Percentiles rank a stretch among this genome's conserved stretches.
Evolutionary conservation across 2,888 invertebrate genomes (phyloP).

Genomic region (Nowickia ferox): DNA sequence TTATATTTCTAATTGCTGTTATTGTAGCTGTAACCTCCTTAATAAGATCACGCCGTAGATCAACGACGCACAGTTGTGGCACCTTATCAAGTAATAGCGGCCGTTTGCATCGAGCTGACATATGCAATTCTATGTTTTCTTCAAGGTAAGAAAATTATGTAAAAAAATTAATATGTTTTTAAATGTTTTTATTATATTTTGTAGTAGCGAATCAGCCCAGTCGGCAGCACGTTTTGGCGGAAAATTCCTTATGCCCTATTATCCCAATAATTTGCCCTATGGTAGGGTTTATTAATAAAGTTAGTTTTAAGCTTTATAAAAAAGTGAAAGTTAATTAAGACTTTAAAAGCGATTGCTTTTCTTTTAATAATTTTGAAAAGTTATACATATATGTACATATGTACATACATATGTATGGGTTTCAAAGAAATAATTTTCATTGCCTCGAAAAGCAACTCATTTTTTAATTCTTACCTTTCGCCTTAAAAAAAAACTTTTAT

Average conservation of each 20-base stretch:
- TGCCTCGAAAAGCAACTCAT: not conserved
- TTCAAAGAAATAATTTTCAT: not conserved
- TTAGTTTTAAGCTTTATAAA: not conserved
- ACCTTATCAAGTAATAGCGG: slow-evolving; percentile 75
- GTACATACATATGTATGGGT: not conserved
- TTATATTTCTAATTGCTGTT: slow-evolving; percentile 89
- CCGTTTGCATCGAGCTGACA: slow-evolving; percentile 77
- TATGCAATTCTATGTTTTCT: slow-evolving; percentile 82
- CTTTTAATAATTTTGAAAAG: not conserved
- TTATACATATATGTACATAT: not conserved
- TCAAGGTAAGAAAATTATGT: slow-evolving; percentile 75
- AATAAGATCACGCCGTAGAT: slow-evolving; percentile 85
- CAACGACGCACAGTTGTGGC: slow-evolving; percentile 70
- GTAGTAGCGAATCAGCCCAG: slow-evolving; percentile 82
- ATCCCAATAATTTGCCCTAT: slow-evolving; percentile 81
- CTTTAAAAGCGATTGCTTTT: not conserved
- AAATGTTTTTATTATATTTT: slow-evolving; percentile 53
- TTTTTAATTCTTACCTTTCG: not conserved
- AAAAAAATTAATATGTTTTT: not conserved
- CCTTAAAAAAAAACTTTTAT: slow-evolving; percentile 8
- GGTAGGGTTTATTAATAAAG: slow-evolving; percentile 81
- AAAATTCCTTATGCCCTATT: slow-evolving; percentile 82
- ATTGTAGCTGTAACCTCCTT: slow-evolving; percentile 88
- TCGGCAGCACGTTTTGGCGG: slow-evolving; percentile 81
- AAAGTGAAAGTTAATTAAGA: not conserved